These are phyloP conservation scores for Girardinichthys multiradiatus DNA, from an alignment of 2,113 vertebrate species.

Conservation along the genomic window DNA sequence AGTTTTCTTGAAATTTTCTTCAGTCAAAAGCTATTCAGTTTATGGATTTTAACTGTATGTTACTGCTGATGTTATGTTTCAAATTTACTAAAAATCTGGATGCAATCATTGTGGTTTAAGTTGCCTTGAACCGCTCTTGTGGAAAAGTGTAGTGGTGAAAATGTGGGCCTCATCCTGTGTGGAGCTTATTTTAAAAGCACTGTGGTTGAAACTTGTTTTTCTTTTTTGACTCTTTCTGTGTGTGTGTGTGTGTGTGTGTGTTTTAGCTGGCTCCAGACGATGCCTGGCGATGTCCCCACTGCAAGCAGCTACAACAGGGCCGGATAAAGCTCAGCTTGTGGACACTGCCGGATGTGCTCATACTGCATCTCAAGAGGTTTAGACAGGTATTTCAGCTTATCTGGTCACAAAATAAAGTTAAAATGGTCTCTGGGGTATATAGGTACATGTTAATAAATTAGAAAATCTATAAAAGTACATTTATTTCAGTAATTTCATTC, in stretches of 20 bases:
- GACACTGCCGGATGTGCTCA: conserved; percentile 97
- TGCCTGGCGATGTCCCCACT: conserved; percentile 97
- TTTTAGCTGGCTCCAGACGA: conserved; percentile 95
- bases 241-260: conserved; percentile 34
- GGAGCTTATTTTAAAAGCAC: conserved; percentile 41
- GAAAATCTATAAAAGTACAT: background rate
- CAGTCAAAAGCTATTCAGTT: conserved; percentile 19
- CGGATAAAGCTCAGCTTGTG: conserved; percentile 96
- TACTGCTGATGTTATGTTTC: conserved; percentile 54
- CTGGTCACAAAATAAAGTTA: background rate
- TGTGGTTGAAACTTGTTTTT: conserved; percentile 55
- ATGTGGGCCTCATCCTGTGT: conserved; percentile 32
- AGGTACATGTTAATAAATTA: background rate
- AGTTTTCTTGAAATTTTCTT: conserved; percentile 26
- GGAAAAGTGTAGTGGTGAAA: conserved; percentile 24
- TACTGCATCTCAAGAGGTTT: conserved; percentile 96
- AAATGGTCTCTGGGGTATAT: background rate
- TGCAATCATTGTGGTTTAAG: conserved; percentile 58
- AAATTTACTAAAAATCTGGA: conserved; percentile 36
- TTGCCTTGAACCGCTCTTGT: conserved; percentile 24
- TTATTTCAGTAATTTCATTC: too few relatives aligned
- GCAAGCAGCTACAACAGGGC: conserved; percentile 97
- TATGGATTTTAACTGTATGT: conserved; percentile 40
- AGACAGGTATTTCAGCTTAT: conserved; percentile 84
- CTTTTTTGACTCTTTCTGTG: conserved; percentile 8